Evolutionary conservation across 2,113 vertebrate genomes (phyloP).

Genomic region (Anhinga rufa): DNA sequence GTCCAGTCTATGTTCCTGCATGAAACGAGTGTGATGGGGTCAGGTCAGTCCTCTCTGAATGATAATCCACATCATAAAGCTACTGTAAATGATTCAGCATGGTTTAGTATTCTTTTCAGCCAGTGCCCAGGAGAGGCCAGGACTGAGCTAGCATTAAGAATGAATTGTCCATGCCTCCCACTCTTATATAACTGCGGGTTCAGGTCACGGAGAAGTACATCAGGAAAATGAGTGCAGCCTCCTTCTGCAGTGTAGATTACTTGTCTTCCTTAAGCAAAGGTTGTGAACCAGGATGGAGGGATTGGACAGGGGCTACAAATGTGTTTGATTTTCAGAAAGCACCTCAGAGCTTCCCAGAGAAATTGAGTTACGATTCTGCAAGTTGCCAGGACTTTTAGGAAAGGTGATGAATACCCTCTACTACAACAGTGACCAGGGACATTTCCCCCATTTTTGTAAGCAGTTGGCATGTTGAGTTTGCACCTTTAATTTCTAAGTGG

Average conservation of each 20-base stretch:
- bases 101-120: slow-evolving; percentile 62
- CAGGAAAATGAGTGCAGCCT: not conserved
- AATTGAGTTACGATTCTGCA: not conserved
- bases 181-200: not conserved
- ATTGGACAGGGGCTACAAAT: not conserved
- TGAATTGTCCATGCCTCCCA: slow-evolving; percentile 27
- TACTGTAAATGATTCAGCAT: slow-evolving; percentile 38
- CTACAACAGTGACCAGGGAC: not conserved
- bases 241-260: not conserved
- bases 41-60: slow-evolving; percentile 23
- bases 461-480: not conserved
- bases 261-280: not conserved
- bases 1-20: not conserved
- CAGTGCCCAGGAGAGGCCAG: slow-evolving; percentile 65
- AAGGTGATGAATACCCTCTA: not conserved
- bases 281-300: not conserved
- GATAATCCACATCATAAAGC: slow-evolving; percentile 47
- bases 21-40: slow-evolving; percentile 17
- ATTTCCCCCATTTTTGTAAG: not conserved
- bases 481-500: not conserved
- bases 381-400: not conserved
- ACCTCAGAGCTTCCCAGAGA: not conserved
- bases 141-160: slow-evolving; percentile 47
- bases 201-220: not conserved
- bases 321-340: not conserved